Base-by-base conservation (phyloP, 2,888 invertebrate genomes). In the Stratiomys singularior region DNA sequence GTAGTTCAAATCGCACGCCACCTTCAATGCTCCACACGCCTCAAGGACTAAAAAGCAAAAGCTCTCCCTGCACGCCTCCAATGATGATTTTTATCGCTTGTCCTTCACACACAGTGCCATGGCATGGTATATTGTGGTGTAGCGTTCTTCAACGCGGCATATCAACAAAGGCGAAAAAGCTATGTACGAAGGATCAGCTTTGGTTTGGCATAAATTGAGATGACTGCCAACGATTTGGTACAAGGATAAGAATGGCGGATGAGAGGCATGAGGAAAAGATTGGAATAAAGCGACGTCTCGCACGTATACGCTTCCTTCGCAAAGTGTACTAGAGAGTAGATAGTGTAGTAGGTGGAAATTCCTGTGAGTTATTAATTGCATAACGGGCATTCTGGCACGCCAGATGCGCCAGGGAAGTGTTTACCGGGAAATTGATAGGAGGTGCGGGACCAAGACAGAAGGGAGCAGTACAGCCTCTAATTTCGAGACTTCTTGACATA, bases 341-440 rank as follows among this genome's bases (percentile, higher is more conserved):
- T 30, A 11, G 67, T 18, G 30, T 67, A 67, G 67, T 67, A 67
- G 46, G 67, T 44, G 67, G 44, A 46, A 67, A 67, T 67, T 67
- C 67, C 67, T 67, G 37, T 21, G 21, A 21, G 67, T 21, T 67
- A 67, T 67, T 67, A 67, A 67, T 67, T 67, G 67, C 67, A 67
- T 67, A 67, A 67, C 67, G 67, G 67, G 44, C 67, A 27, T 67
- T 23, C 67, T 67, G 67, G 67, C 46, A 67, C 21, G 23, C 67
- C 23, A 67, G 44, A 30, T 44, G 67, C 46, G 60, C 60, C 60
- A 60, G 60, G 25, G 23, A 60, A 60, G 23, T 60, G 60, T 60
- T 60, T 60, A 60, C 60, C 37, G 37, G 60, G 21, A 52, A 52
- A 52, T 13, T 3, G 2, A 52, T 9, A 3, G 37, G 37, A 37